These are phyloP conservation scores for Dasypolia templi DNA, from an alignment of 2,888 invertebrate species.

Conservation along the genomic window DNA sequence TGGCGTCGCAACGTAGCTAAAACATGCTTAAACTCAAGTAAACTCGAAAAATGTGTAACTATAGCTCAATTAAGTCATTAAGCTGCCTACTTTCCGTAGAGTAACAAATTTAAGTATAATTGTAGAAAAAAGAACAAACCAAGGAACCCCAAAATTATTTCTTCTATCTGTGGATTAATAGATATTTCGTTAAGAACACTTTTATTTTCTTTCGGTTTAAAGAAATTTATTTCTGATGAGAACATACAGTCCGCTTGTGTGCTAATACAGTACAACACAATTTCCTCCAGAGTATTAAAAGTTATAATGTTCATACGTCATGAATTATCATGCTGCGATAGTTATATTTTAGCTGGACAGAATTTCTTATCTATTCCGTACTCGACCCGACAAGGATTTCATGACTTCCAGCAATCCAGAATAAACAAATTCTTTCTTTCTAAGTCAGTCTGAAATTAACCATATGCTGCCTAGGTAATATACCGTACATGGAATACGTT, in stretches of 20 bases:
- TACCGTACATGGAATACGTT: conserved; percentile 20
- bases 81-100: conserved; percentile 25
- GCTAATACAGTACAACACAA: too few relatives aligned
- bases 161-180: neutral
- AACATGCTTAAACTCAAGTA: too few relatives aligned
- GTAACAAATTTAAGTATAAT: conserved; percentile 40
- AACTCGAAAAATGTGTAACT: too few relatives aligned
- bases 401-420: conserved; percentile 2
- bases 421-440: too few relatives aligned
- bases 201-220: too few relatives aligned
- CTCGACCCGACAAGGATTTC: neutral
- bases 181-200: neutral
- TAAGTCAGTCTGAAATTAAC: conserved; percentile 26
- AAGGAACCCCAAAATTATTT: neutral
- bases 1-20: conserved; percentile 52
- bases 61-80: conserved; percentile 39
- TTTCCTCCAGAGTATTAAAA: too few relatives aligned
- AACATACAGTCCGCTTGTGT: too few relatives aligned
- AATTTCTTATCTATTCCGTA: neutral
- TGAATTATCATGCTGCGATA: neutral
- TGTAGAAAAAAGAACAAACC: too few relatives aligned
- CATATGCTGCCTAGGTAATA: conserved; percentile 30
- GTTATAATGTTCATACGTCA: too few relatives aligned
- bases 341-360: neutral
- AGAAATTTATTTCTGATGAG: too few relatives aligned